Conservation (phyloP, 1,140 invertebrate species). For the Aplysia californica region DNA sequence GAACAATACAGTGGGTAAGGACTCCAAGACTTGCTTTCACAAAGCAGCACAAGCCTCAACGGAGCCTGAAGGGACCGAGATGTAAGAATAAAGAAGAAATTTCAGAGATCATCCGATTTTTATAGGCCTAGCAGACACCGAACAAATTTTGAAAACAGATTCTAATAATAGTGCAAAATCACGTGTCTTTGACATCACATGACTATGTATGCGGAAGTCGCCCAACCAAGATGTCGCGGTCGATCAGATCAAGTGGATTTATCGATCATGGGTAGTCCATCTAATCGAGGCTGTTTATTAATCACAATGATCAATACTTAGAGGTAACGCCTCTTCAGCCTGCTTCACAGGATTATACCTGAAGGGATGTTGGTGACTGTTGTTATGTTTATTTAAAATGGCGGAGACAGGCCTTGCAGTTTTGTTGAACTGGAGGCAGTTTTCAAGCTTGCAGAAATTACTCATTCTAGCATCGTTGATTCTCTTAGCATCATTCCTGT, state of each 20-base stretch:
- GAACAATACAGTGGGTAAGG: too few species aligned
- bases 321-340: neutral
- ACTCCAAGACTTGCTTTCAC: neutral
- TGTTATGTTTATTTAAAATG: neutral
- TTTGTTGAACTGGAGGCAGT: constrained; percentile 7
- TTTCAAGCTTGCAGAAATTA: constrained; percentile 22
- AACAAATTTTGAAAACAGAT: neutral
- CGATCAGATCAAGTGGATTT: neutral
- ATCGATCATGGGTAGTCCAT: too few species aligned
- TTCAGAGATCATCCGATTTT: too few species aligned
- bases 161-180: too few species aligned
- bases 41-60: neutral
- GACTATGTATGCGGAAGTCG: constrained; percentile 10
- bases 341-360: neutral
- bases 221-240: neutral
- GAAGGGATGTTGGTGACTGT: too few species aligned
- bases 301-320: too few species aligned
- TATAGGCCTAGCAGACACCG: neutral
- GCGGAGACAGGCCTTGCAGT: neutral
- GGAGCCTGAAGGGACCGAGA: neutral
- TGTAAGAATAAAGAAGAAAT: neutral
- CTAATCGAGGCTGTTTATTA: too few species aligned
- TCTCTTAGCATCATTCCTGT: neutral
- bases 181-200: constrained; percentile 2
- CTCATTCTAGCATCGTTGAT: neutral